These are phyloP conservation scores for Dicyrtomina minuta DNA, from an alignment of 2,888 invertebrate species.

Conservation along the genomic window DNA sequence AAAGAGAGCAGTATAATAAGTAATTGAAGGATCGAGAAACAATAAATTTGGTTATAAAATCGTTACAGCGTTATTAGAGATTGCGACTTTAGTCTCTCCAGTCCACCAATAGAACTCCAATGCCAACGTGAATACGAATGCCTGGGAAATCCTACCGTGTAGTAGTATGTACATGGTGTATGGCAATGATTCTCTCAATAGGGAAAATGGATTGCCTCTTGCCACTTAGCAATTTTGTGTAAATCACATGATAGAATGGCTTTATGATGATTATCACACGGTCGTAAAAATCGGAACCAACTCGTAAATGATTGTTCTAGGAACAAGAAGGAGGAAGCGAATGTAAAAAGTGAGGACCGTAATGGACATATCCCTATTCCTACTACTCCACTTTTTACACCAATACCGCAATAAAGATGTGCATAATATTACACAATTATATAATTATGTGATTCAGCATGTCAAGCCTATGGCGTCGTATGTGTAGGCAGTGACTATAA, in stretches of 20 bases:
- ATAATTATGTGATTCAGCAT: too few species aligned
- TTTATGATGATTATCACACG: conserved; percentile 21
- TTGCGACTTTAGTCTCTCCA: neutral
- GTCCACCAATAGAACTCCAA: neutral
- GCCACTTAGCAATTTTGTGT: conserved; percentile 9
- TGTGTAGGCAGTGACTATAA: too few species aligned
- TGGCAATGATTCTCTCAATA: too few species aligned
- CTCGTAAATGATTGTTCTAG: conserved; percentile 12
- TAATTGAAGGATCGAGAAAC: too few species aligned
- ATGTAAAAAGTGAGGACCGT: too few species aligned
- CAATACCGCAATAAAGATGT: too few species aligned
- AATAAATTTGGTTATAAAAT: neutral
- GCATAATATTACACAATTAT: too few species aligned
- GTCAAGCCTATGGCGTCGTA: too few species aligned
- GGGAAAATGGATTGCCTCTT: neutral
- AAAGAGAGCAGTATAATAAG: too few species aligned
- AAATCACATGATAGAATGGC: conserved; percentile 20
- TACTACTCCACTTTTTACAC: neutral
- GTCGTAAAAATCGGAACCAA: conserved; percentile 20
- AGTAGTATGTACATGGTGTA: too few species aligned
- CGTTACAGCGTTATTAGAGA: neutral
- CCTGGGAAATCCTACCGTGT: neutral
- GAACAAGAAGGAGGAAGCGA: too few species aligned
- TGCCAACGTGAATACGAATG: neutral
- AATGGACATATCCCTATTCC: too few species aligned